Percentiles rank a stretch among this genome's conserved stretches.
phyloP scores from a whole-genome alignment of 2,888 invertebrate genomes.

The Mechanitis mazaeus region DNA sequence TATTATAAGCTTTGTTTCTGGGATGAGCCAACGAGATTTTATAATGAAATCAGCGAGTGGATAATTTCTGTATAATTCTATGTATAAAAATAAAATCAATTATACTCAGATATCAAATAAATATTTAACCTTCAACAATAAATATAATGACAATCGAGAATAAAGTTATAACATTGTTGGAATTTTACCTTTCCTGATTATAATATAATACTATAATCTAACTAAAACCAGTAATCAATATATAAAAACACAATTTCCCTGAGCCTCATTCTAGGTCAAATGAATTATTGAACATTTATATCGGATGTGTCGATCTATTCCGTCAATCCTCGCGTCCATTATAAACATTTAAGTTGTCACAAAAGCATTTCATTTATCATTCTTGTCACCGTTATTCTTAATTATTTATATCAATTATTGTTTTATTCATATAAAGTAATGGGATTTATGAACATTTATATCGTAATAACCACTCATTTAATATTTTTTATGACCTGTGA shows the following conservation, averaged over 20 bases:
- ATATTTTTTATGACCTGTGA: too few relatives aligned
- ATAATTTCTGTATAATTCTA: too few relatives aligned
- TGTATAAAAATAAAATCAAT: too few relatives aligned
- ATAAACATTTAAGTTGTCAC: constrained; percentile 13
- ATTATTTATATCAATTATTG: background rate
- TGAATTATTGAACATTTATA: constrained; percentile 23
- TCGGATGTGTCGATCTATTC: constrained; percentile 13
- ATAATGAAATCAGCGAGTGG: background rate
- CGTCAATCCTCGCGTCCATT: constrained; percentile 16
- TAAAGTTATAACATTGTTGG: too few relatives aligned
- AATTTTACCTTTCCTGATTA: too few relatives aligned
- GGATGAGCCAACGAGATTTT: background rate
- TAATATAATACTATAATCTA: background rate
- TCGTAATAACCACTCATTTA: too few relatives aligned
- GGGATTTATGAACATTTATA: background rate
- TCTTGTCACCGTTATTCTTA: background rate
- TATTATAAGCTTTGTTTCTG: constrained; percentile 1
- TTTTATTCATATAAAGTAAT: background rate
- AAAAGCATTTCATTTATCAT: constrained; percentile 17
- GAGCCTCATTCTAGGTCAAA: constrained; percentile 22
- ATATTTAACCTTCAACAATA: too few relatives aligned
- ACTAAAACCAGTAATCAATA: background rate
- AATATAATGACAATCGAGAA: too few relatives aligned
- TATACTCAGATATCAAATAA: too few relatives aligned
- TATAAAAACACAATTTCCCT: constrained; percentile 15